Base-by-base conservation (phyloP, 2,113 vertebrate genomes). In the Zosterops lateralis region DNA sequence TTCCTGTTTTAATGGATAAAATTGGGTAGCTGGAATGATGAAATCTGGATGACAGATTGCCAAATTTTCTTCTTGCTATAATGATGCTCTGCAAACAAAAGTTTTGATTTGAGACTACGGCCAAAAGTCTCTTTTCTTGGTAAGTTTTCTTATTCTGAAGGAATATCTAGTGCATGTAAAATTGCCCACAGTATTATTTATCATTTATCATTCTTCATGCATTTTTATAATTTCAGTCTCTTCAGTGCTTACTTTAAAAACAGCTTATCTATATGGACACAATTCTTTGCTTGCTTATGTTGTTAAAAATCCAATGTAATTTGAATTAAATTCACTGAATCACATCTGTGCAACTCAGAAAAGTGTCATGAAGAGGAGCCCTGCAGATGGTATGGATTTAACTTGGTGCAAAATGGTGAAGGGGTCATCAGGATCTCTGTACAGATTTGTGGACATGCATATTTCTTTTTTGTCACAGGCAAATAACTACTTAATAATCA, bases 41-140 rank as follows among this genome's bases (percentile, higher is more conserved):
- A 95, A 95, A 97, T 87, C 81, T 67, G 74, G 51, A 44, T 19
- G 45, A 72, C 25, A 82, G 58, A 58, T 87, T 85, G 75, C 74
- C 72, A 91, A 85, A 85, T 45, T 3, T 50, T 74, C 83, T 82
- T 85, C 60, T 73, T 71, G 34, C 44, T 73, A 7, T 18, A 70
- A 21, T 45, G 42, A 51, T 67, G 50, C 38, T 68, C 54, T 87
- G 67, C 21, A 84, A 92, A 85, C 9, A 70, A 57, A 82, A 61
- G 14, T 31, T 54, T 75, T 32, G 6, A 54, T 17, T 38, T 17
- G 9, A 84, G 62, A 70, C 14, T 25, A 70, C 16, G 22, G 17
- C 76, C 26, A 81, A 60, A 93, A 81, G 54, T 79, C 22, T 81
- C 25, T 81, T 81, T 31, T n/a, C 48, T 54, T 53, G 11, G 20